Evolutionary conservation across 2,113 vertebrate genomes (phyloP), one percentile per base, ranked within the genome.

Genomic region (Tachycineta bicolor): DNA sequence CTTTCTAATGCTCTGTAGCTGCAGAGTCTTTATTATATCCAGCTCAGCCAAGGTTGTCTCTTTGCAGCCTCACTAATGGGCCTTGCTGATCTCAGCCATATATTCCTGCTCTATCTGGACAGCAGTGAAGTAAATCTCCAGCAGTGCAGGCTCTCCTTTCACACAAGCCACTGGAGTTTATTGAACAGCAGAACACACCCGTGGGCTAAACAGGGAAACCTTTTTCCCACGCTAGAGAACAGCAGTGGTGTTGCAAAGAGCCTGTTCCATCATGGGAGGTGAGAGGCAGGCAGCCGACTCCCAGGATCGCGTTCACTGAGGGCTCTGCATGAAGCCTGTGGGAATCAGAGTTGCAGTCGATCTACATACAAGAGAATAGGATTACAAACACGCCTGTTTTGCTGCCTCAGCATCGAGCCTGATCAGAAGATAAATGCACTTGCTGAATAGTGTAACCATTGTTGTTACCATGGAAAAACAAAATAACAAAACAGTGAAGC

Each of bases 361-460:
- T 22, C 68, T 46, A 17, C 21, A 12, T 14, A 64, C 60, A 82
- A 34, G 60, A 62, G 76, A 92, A 93, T n/a, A 56, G 44, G 50
- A 92, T 83, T 89, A 64, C 31, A 90, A 83, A 83, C 64, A 70
- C 64, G 81, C 44, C 59, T 77, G 26, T 52, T 92, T 63, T 67
- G 59, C 85, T 89, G 79, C 25, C 56, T 96, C 92, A 85, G 83
- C 88, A 68, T 33, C 6, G 59, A 88, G 70, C 11, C 47, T 83
- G 93, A 96, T 91, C 49, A 62, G 82, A 85, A 86, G 85, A 96
- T 96, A 96, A 91, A 88, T 12, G 9, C 21, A 78, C 39, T 68
- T 83, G 79, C 64, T 90, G 71, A 92, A 78, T 44, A 64, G 46
- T 23, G 7, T 14, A 96, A 59, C 23, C 7, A 17, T 25, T 52